These are phyloP conservation scores for Antennarius striatus DNA, from an alignment of 2,113 vertebrate genomes.

Conservation along the genomic window DNA sequence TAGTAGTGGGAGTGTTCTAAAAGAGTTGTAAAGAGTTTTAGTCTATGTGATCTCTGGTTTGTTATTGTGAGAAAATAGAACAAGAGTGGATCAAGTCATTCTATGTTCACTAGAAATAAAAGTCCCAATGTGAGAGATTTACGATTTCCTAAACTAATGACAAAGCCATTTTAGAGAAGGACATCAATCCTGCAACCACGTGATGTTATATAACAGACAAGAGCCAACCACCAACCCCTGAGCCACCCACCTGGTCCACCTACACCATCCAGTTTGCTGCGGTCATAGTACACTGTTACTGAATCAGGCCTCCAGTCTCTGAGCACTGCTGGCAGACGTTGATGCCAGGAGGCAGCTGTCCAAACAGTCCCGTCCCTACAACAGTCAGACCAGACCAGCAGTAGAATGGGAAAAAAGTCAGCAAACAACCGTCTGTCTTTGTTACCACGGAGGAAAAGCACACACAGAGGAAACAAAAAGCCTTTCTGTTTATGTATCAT, in stretches of 20 bases:
- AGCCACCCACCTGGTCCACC: conserved; percentile 37
- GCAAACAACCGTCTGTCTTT: conserved; percentile 56
- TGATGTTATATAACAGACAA: conserved; percentile 17
- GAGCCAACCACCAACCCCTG: conserved; percentile 1
- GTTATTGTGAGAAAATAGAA: not conserved
- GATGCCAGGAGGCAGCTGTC: conserved; percentile 76
- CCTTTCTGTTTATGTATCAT: conserved; percentile 41
- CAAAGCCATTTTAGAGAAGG: not conserved
- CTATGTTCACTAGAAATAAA: not conserved
- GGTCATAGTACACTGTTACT: conserved; percentile 41
- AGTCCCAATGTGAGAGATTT: not conserved
- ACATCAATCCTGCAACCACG: conserved; percentile 2
- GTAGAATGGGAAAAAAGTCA: conserved; percentile 67
- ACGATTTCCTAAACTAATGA: conserved; percentile 3
- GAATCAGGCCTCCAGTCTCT: conserved; percentile 7
- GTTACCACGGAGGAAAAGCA: conserved; percentile 57
- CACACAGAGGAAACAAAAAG: conserved; percentile 53
- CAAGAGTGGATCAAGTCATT: not conserved
- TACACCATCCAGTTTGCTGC: conserved; percentile 22
- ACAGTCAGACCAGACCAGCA: conserved; percentile 26
- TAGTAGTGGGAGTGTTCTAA: too few relatives aligned
- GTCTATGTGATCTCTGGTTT: not conserved
- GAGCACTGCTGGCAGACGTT: conserved; percentile 41
- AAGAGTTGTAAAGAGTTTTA: not conserved
- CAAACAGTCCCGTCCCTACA: conserved; percentile 70